Base-by-base conservation (phyloP, 1,140 invertebrate species). In the Andrena cerasifolii region DNA sequence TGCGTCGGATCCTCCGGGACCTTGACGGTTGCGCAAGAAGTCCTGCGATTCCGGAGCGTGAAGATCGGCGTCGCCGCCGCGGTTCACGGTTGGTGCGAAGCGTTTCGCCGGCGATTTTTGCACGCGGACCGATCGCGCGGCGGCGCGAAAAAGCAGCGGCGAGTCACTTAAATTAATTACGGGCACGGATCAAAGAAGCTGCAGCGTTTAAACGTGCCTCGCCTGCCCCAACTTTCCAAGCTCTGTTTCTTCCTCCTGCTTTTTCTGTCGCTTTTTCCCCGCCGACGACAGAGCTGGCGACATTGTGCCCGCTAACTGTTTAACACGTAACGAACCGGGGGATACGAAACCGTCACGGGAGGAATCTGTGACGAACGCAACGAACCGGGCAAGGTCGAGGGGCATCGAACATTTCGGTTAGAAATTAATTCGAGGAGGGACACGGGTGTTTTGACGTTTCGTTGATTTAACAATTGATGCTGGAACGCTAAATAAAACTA, bases 151-250 rank as follows among this genome's bases (percentile, higher is more conserved):
- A 75, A 66, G 43, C 49, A 24, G 49, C 67, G 21, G 24, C 36
- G 62, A 68, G 66, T 71, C 51, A 56, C 56, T 74, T 67, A 24
- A 72, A 68, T 84, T 77, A 80, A 84, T 80, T 54, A 63, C n/a
- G 33, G 56, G 45, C 45, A 59, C 51, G 43, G n/a, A 54, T 59
- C 53, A 21, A 49, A 62, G 51, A 54, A 36, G 83, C 67, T 66
- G 61, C n/a, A 65, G 56, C 53, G 47, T 49, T 59, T 24, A 40
- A 65, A 18, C 62, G 24, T 47, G 43, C 6, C 18, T 31, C 18
- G 16, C 18, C 31, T 21, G 36, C 36, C 16, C 7, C 18, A 7
- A 49, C 0, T 14, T 49, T 18, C 45, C 3, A 49, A 49, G 45
- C 31, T n/a, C 26, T 6, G 16, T 18, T 24, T n/a, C 59, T 40